These are phyloP conservation scores for Hydraecia micacea DNA, from an alignment of 2,888 invertebrate species.

Conservation along the genomic window DNA sequence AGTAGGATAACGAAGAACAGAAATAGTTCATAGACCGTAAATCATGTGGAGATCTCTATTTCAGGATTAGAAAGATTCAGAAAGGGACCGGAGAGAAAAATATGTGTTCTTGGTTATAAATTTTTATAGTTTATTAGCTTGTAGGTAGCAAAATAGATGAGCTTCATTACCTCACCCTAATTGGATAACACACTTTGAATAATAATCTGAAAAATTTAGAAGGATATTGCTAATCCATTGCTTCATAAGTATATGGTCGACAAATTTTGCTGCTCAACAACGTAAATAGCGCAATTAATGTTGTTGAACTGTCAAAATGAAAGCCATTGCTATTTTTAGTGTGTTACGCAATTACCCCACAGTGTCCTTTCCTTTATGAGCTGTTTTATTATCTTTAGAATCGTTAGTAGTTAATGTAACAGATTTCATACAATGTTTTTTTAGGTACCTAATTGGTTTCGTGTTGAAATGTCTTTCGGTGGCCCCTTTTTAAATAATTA, in stretches of 20 bases:
- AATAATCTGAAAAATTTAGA: too few species aligned
- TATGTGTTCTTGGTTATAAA: neutral
- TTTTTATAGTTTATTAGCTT: constrained; percentile 2
- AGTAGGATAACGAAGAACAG: constrained; percentile 31
- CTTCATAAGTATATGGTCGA: too few species aligned
- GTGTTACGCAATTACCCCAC: too few species aligned
- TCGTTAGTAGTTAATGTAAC: neutral
- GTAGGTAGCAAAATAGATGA: neutral
- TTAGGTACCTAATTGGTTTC: neutral
- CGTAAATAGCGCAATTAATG: too few species aligned
- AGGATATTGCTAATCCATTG: too few species aligned
- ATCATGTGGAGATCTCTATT: constrained; percentile 48
- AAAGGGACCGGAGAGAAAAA: neutral
- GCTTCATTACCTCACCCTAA: neutral
- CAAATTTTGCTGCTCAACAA: too few species aligned
- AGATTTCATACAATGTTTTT: neutral
- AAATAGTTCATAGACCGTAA: constrained; percentile 43
- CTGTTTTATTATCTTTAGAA: neutral
- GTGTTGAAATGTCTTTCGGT: neutral
- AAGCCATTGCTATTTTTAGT: too few species aligned
- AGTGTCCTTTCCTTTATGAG: constrained; percentile 6
- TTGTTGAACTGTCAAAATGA: too few species aligned
- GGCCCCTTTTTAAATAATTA: neutral
- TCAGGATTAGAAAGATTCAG: constrained; percentile 9
- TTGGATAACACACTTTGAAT: too few species aligned